These are phyloP conservation scores for Drosophila serrata DNA, from an alignment of 1,140 invertebrate genomes.

Conservation along the genomic window DNA sequence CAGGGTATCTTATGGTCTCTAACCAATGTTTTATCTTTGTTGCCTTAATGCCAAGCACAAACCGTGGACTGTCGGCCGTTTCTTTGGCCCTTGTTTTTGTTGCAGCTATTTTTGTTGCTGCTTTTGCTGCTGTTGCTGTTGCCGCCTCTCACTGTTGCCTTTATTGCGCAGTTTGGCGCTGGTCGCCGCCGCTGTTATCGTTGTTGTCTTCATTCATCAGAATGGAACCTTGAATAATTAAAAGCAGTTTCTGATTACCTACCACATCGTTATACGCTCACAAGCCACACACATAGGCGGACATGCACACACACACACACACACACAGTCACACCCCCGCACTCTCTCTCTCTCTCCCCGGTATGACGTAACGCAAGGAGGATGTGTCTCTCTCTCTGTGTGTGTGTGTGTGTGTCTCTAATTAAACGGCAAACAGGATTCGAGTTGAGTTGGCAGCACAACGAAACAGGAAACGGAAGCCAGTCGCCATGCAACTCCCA, in stretches of 20 bases:
- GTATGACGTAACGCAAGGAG: slow-evolving; percentile 41
- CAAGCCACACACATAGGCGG: slow-evolving; percentile 63
- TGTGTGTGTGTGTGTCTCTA: slow-evolving; percentile 68
- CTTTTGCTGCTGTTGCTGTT: slow-evolving; percentile 4
- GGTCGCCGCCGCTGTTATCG: slow-evolving; percentile 63
- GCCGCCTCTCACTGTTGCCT: slow-evolving; percentile 51
- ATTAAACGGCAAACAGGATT: slow-evolving; percentile 84
- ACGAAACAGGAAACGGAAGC: slow-evolving; percentile 84
- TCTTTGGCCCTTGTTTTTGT: slow-evolving; percentile 45
- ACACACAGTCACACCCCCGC: slow-evolving; percentile 18
- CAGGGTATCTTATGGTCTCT: neutral
- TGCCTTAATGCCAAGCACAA: slow-evolving; percentile 71
- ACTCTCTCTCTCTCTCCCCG: neutral
- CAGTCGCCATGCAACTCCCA: slow-evolving; percentile 69
- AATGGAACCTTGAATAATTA: slow-evolving; percentile 85
- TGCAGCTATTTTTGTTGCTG: slow-evolving; percentile 26
- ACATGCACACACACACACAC: slow-evolving; percentile 19
- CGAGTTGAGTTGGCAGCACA: slow-evolving; percentile 81
- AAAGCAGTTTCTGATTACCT: slow-evolving; percentile 84
- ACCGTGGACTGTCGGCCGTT: slow-evolving; percentile 49
- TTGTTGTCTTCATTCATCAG: slow-evolving; percentile 83
- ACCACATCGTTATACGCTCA: slow-evolving; percentile 83
- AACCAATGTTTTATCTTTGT: slow-evolving; percentile 5
- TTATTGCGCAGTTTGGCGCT: slow-evolving; percentile 78
- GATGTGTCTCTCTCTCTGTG: slow-evolving; percentile 12